Conservation (phyloP, 2,888 invertebrate species). For the Allolobophora icterica region DNA sequence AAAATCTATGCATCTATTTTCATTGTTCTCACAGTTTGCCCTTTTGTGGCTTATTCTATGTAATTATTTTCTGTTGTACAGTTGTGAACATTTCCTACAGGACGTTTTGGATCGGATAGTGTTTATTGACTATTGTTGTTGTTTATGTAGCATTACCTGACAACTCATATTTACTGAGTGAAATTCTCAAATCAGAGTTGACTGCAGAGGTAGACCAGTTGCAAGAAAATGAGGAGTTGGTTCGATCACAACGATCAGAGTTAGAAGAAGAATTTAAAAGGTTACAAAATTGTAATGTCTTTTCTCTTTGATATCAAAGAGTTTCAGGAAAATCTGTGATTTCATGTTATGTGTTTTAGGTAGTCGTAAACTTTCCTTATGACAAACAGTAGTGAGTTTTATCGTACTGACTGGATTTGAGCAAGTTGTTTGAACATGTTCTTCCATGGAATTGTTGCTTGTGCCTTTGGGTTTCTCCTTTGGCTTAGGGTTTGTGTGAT, state of each 20-base stretch:
- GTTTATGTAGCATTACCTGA: background rate
- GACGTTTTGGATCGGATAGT: background rate
- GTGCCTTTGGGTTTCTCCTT: too few species aligned
- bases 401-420: background rate
- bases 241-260: conserved; percentile 8
- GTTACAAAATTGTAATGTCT: background rate
- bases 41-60: background rate
- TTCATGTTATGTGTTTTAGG: background rate
- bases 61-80: background rate
- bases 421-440: background rate
- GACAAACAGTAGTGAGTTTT: background rate
- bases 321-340: background rate
- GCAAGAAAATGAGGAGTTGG: background rate
- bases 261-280: conserved; percentile 13
- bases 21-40: background rate
- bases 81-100: background rate
- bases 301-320: background rate
- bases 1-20: background rate
- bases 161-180: background rate
- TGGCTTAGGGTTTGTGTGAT: too few species aligned
- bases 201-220: background rate
- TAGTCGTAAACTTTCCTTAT: background rate
- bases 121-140: background rate
- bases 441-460: too few species aligned
- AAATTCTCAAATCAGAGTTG: conserved; percentile 19